Evolutionary conservation across 1,140 invertebrate genomes (phyloP).

Genomic region (Panagrolaimus sp.): DNA sequence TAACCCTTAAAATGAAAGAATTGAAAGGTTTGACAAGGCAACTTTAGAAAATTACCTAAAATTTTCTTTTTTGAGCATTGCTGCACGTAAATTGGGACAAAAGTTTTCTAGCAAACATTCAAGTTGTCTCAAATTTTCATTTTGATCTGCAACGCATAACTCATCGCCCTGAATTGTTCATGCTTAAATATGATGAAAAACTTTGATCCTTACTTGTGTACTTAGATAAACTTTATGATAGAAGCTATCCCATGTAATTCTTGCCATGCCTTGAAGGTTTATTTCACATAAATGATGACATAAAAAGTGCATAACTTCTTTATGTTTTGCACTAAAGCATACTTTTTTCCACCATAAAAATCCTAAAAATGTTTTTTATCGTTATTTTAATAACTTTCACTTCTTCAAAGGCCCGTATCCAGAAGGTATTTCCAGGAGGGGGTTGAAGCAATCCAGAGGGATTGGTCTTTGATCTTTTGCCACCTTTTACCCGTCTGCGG

Average conservation of each 20-base stretch:
- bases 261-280: slow-evolving; percentile 31
- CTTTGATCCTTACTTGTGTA: slow-evolving; percentile 22
- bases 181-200: background rate
- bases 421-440: no score
- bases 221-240: slow-evolving; percentile 39
- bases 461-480: no score
- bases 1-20: slow-evolving; percentile 30
- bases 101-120: slow-evolving; percentile 36
- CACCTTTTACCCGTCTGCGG: no score
- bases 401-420: no score
- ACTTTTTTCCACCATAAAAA: slow-evolving; percentile 43
- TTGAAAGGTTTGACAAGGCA: background rate
- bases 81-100: slow-evolving; percentile 26
- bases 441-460: no score
- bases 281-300: slow-evolving; percentile 30
- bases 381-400: no score
- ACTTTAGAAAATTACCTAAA: slow-evolving; percentile 27
- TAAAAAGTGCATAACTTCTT: slow-evolving; percentile 36
- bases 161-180: slow-evolving; percentile 21
- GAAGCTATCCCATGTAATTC: slow-evolving; percentile 44
- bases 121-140: slow-evolving; percentile 36
- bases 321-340: slow-evolving; percentile 36
- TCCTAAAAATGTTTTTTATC: slow-evolving; percentile 19
- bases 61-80: slow-evolving; percentile 36
- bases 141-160: slow-evolving; percentile 17